A percentile compares a stretch with the other conserved stretches of the same genome.
These are phyloP conservation scores for Sminthurides bifidus DNA, from an alignment of 1,140 invertebrate species.

Conservation along the genomic window DNA sequence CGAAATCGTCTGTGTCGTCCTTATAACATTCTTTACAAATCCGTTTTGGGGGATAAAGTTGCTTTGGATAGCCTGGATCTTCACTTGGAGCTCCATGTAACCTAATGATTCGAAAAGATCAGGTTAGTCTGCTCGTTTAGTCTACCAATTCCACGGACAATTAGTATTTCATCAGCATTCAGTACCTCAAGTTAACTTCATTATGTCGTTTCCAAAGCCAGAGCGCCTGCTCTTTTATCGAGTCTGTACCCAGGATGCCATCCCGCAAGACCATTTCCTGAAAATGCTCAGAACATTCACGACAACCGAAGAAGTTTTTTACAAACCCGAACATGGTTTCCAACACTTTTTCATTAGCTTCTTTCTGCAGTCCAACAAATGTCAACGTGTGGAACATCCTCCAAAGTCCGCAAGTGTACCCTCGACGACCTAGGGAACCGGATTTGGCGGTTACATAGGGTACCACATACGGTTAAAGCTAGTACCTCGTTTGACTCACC, in stretches of 20 bases:
- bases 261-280: too few species aligned
- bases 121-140: too few species aligned
- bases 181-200: neutral
- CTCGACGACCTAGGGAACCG: slow-evolving; percentile 50
- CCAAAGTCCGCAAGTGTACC: slow-evolving; percentile 95
- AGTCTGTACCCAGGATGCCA: too few species aligned
- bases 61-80: slow-evolving; percentile 80
- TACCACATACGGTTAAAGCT: too few species aligned
- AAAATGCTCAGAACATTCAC: neutral
- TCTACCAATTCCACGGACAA: neutral
- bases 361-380: slow-evolving; percentile 54
- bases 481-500: slow-evolving; percentile 33
- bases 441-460: too few species aligned
- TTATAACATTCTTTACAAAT: slow-evolving; percentile 59
- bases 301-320: neutral
- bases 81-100: slow-evolving; percentile 74
- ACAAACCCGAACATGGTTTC: slow-evolving; percentile 48
- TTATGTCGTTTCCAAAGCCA: neutral
- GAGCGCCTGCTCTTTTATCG: too few species aligned
- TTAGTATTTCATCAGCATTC: neutral
- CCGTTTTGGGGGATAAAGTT: slow-evolving; percentile 65
- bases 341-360: slow-evolving; percentile 47
- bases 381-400: slow-evolving; percentile 86
- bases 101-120: slow-evolving; percentile 39
- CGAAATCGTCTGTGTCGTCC: slow-evolving; percentile 47